A percentile compares a stretch with the other conserved stretches of the same genome.
Evolutionary conservation across 1,140 invertebrate genomes (phyloP).

Genomic region (Littorina saxatilis): DNA sequence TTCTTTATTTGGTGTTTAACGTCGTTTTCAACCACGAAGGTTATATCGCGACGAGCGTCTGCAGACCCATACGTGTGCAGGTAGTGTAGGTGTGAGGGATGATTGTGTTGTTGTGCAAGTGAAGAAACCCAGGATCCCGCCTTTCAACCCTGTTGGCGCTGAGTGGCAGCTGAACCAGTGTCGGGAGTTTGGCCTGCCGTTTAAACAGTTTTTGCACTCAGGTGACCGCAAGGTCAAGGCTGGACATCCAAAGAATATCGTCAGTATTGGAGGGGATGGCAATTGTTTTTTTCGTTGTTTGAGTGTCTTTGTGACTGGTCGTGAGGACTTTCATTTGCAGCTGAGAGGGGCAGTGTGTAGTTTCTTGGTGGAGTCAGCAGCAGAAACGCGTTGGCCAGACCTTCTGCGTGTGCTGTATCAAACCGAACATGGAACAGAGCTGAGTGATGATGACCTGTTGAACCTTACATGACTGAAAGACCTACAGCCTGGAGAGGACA

Average conservation of each 20-base stretch:
- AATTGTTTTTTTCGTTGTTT: not conserved
- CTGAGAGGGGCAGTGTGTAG: not conserved
- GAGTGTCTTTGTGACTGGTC: not conserved
- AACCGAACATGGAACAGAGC: too few relatives aligned
- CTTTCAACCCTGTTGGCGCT: not conserved
- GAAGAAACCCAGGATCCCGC: not conserved
- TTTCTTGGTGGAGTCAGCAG: not conserved
- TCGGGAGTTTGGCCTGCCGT: not conserved
- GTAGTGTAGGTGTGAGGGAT: not conserved
- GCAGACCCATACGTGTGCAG: not conserved
- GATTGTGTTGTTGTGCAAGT: too few relatives aligned
- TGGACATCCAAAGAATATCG: not conserved
- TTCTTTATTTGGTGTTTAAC: too few relatives aligned
- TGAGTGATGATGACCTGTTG: too few relatives aligned
- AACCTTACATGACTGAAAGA: too few relatives aligned
- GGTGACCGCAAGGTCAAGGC: not conserved
- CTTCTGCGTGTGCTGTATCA: too few relatives aligned
- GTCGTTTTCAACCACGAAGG: too few relatives aligned
- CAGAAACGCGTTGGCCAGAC: too few relatives aligned
- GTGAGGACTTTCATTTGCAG: not conserved
- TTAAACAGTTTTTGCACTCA: not conserved
- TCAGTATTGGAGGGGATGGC: not conserved
- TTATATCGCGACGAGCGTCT: too few relatives aligned
- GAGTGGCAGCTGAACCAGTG: not conserved
- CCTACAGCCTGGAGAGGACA: too few relatives aligned